phyloP scores from a whole-genome alignment of 2,797 vertebrate genomes.

The Takifugu ocellatus region DNA sequence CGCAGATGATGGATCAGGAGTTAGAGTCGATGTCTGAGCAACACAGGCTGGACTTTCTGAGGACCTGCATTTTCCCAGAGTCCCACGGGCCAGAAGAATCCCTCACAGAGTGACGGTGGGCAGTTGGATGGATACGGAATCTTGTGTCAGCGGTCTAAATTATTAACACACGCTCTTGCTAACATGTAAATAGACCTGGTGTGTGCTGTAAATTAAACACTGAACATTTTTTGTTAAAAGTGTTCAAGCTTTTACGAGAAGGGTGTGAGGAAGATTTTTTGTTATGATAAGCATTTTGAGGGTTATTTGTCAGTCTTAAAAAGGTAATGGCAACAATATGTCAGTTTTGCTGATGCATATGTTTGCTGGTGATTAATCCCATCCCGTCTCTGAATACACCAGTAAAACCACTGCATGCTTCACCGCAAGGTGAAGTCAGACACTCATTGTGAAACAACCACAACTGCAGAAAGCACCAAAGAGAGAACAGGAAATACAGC shows the following conservation, averaged over 20 bases:
- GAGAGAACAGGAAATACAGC: conserved; percentile 38
- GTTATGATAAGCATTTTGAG: background rate
- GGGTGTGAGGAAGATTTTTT: background rate
- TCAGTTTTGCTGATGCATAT: conserved; percentile 1
- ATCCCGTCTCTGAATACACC: conserved; percentile 20
- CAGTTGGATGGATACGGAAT: background rate
- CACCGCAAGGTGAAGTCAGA: conserved; percentile 50
- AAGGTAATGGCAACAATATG: conserved; percentile 9
- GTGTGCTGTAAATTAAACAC: background rate
- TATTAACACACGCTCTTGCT: background rate
- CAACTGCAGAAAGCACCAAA: conserved; percentile 26
- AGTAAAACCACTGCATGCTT: conserved; percentile 16
- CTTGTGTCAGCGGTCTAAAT: background rate
- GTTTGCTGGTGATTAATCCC: conserved; percentile 21
- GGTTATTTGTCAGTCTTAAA: background rate
- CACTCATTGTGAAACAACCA: conserved; percentile 32
- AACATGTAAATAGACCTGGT: background rate
- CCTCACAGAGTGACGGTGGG: background rate
- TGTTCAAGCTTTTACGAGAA: background rate
- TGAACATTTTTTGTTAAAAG: background rate
- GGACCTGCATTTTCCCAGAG: conserved; percentile 68
- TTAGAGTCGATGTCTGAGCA: conserved; percentile 68
- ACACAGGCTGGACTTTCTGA: conserved; percentile 67
- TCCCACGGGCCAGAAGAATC: conserved; percentile 9
- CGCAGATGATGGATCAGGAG: conserved; percentile 75